phyloP scores from a whole-genome alignment of 2,113 vertebrate genomes.

The Coregonus clupeaformis region DNA sequence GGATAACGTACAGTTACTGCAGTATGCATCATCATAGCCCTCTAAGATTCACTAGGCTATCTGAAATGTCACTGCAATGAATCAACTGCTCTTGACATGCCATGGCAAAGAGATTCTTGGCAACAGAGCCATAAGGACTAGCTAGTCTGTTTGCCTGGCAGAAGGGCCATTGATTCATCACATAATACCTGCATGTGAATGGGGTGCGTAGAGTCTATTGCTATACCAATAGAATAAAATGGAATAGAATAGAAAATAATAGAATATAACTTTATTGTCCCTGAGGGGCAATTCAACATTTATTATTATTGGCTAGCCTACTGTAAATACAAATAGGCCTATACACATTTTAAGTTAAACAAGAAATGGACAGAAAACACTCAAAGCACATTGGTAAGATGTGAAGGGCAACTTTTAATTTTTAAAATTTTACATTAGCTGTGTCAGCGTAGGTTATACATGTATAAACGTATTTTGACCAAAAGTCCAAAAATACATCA shows the following conservation, averaged over 20 bases:
- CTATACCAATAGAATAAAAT: too few species aligned
- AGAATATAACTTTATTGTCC: too few species aligned
- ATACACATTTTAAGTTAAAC: too few species aligned
- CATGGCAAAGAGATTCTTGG: constrained; percentile 1
- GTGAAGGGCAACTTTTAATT: constrained; percentile 50
- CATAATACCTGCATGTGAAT: neutral
- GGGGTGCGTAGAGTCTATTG: too few species aligned
- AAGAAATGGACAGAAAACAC: neutral
- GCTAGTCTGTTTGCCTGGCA: neutral
- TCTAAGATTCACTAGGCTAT: neutral
- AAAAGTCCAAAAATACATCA: constrained; percentile 70
- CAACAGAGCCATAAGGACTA: neutral
- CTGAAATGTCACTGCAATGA: constrained; percentile 3
- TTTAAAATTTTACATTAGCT: constrained; percentile 65
- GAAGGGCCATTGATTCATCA: neutral
- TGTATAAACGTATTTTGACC: constrained; percentile 68
- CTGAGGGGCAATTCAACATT: too few species aligned
- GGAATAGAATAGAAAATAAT: too few species aligned
- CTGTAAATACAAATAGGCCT: too few species aligned
- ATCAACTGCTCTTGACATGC: neutral
- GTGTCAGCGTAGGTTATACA: constrained; percentile 66
- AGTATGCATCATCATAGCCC: neutral
- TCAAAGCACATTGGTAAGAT: constrained; percentile 21
- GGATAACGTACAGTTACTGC: neutral
- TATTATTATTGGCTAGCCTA: too few species aligned